A percentile compares a stretch with the other conserved stretches of the same genome.
phyloP scores from a whole-genome alignment of 2,113 vertebrate species.

The Gallinago undulata region DNA sequence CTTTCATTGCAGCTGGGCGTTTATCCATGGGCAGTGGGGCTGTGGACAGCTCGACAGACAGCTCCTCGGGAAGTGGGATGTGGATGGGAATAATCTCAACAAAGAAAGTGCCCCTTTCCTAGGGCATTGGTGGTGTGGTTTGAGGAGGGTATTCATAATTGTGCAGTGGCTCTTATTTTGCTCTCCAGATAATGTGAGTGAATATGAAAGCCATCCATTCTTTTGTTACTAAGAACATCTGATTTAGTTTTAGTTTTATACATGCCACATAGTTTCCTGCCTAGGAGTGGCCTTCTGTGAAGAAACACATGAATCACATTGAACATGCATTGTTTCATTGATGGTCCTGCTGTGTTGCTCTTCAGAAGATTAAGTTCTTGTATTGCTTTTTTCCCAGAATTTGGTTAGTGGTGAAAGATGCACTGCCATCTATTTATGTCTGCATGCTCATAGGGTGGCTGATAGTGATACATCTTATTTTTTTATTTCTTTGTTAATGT shows the following conservation, averaged over 20 bases:
- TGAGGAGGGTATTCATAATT: not conserved
- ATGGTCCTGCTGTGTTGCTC: not conserved
- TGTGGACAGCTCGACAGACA: not conserved
- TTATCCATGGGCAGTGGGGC: not conserved
- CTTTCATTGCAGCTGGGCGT: not conserved
- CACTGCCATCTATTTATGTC: not conserved
- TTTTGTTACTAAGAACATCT: not conserved
- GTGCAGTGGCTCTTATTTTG: not conserved
- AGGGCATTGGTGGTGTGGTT: not conserved
- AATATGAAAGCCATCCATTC: not conserved
- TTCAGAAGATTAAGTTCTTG: not conserved
- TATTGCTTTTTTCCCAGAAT: not conserved
- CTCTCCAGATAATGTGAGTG: not conserved
- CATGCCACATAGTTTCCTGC: not conserved
- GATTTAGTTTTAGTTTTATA: not conserved
- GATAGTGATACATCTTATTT: not conserved
- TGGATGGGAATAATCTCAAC: not conserved
- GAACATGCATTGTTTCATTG: not conserved
- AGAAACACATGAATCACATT: not conserved
- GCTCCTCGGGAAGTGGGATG: fast-evolving
- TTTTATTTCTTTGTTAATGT: not conserved
- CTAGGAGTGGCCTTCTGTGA: not conserved
- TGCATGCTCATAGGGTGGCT: not conserved
- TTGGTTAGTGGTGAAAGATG: not conserved
- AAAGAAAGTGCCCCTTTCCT: not conserved